These are phyloP conservation scores for Platycnemis pennipes DNA, from an alignment of 2,888 invertebrate genomes.

Conservation along the genomic window DNA sequence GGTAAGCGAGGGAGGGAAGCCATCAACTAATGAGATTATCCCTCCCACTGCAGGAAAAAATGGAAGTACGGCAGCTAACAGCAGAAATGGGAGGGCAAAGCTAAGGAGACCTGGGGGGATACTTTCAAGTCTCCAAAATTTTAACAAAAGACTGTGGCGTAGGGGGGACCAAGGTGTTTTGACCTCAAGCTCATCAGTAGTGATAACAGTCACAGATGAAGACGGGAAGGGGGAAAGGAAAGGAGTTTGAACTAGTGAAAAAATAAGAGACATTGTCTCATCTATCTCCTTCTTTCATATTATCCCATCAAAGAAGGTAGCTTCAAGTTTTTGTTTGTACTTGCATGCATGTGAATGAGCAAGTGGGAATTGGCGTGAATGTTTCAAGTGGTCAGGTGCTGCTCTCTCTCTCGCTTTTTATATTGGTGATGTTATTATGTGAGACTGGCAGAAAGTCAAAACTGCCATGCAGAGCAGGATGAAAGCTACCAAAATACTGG, in stretches of 20 bases:
- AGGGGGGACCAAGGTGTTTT: background rate
- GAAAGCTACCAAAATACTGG: background rate
- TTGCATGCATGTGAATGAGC: background rate
- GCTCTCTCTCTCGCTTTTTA: conserved; percentile 29
- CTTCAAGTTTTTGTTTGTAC: background rate
- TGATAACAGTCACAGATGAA: conserved; percentile 28
- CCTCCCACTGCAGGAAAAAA: background rate
- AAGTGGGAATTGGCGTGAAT: background rate
- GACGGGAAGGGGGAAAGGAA: conserved; percentile 30
- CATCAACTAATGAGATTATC: background rate
- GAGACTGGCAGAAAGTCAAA: background rate
- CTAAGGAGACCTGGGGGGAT: conserved; percentile 28
- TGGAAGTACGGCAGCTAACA: background rate
- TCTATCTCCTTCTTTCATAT: background rate
- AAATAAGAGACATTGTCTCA: background rate
- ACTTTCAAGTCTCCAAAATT: background rate
- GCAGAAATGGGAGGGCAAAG: background rate
- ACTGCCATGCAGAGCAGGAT: background rate
- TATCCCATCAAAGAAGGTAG: background rate
- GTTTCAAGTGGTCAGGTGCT: background rate
- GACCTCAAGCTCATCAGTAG: background rate
- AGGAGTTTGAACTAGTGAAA: background rate
- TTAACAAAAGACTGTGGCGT: conserved; percentile 1
- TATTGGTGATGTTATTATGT: background rate
- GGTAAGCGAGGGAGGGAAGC: background rate